Evolutionary conservation across 2,113 vertebrate species (phyloP).

Genomic region (Pithys albifrons): DNA sequence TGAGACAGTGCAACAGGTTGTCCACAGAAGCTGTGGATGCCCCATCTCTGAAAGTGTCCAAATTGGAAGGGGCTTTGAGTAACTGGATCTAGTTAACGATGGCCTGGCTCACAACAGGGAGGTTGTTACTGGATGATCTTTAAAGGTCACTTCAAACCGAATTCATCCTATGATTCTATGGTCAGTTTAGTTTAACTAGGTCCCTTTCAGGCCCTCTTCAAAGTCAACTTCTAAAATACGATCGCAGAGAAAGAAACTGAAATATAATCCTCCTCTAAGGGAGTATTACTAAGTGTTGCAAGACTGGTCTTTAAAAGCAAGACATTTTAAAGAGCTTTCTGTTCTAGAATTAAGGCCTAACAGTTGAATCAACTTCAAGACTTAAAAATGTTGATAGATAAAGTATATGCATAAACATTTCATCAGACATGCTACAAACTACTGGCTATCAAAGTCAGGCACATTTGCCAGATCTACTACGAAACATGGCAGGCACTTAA

Average conservation of each 20-base stretch:
- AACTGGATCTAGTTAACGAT: neutral
- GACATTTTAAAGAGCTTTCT: neutral
- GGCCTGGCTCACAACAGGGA: neutral
- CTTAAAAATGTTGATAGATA: neutral
- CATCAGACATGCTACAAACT: neutral
- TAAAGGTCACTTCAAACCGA: neutral
- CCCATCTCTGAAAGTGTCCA: neutral
- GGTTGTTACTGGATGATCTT: neutral
- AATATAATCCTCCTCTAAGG: neutral
- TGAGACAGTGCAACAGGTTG: neutral
- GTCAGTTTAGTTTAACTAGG: neutral
- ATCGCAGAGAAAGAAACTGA: neutral
- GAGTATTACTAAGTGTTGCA: neutral
- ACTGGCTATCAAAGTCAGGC: neutral
- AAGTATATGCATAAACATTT: neutral
- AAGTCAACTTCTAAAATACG: neutral
- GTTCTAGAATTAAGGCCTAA: neutral
- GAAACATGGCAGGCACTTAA: neutral
- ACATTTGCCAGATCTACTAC: neutral
- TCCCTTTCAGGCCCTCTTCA: neutral
- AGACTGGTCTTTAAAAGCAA: neutral
- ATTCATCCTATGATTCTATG: neutral
- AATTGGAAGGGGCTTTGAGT: neutral
- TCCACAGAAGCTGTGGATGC: neutral
- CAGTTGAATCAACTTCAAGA: neutral